Conservation (phyloP, 2,113 vertebrate species). For the Dasyurus viverrinus region DNA sequence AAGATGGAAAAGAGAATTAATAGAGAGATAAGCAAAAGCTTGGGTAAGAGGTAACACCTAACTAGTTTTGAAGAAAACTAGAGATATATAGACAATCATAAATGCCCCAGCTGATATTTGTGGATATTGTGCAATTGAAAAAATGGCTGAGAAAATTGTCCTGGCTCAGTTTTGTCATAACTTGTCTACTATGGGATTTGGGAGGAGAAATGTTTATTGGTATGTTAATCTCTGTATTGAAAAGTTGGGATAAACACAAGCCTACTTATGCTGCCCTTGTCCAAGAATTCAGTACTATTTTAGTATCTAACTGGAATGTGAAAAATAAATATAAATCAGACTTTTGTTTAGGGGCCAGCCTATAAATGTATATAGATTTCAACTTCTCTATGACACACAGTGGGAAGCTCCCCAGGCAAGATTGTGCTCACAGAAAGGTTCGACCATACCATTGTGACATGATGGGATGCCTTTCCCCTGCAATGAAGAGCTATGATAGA, state of each 20-base stretch:
- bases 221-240: not conserved
- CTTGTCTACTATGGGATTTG: not conserved
- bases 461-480: conserved; percentile 17
- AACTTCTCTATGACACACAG: conserved; percentile 18
- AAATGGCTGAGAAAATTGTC: not conserved
- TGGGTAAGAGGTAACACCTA: not conserved
- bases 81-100: not conserved
- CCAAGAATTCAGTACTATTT: not conserved
- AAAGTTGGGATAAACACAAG: conserved; percentile 4
- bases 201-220: not conserved
- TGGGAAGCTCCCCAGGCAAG: conserved; percentile 26
- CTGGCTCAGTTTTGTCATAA: not conserved
- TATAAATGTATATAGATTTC: conserved; percentile 18
- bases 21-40: not conserved
- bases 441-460: conserved; percentile 33
- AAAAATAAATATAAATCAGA: conserved; percentile 1
- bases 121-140: not conserved
- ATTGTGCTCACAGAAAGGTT: conserved; percentile 27
- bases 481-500: conserved; percentile 59
- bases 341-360: not conserved
- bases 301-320: not conserved
- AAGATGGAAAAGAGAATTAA: not conserved
- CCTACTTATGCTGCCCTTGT: not conserved
- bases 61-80: not conserved
- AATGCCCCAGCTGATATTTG: not conserved